Conservation (phyloP, 2,888 invertebrate genomes). For the Apamea sordens region DNA sequence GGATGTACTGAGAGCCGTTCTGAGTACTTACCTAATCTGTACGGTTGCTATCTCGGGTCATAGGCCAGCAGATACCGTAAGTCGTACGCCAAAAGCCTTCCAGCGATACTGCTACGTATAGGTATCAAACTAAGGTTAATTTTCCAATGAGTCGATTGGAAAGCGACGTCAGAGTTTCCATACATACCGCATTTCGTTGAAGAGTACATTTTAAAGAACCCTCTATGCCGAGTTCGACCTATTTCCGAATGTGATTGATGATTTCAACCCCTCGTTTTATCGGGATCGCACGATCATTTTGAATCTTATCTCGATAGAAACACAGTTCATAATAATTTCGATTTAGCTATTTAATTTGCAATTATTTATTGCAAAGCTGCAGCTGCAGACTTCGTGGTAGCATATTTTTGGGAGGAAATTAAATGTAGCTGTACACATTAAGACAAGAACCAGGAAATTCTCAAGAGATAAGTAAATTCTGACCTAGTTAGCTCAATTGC, state of each 20-base stretch:
- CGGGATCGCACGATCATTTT: constrained; percentile 65
- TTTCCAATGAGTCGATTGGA: constrained; percentile 66
- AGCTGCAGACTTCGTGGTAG: constrained; percentile 51
- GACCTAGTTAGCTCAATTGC: constrained; percentile 71
- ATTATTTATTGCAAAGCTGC: constrained; percentile 48
- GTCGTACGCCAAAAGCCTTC: constrained; percentile 63
- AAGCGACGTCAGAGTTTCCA: constrained; percentile 63
- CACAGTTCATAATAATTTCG: constrained; percentile 50
- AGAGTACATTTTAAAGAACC: constrained; percentile 74
- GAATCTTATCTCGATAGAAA: constrained; percentile 49
- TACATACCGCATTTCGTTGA: constrained; percentile 73
- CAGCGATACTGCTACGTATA: constrained; percentile 71
- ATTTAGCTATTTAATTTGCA: constrained; percentile 35
- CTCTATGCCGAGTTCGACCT: constrained; percentile 77
- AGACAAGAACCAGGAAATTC: constrained; percentile 63
- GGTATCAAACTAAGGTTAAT: constrained; percentile 71
- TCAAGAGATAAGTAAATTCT: constrained; percentile 69
- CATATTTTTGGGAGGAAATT: constrained; percentile 63
- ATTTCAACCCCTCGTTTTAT: constrained; percentile 75
- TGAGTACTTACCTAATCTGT: constrained; percentile 81
- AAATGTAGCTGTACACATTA: constrained; percentile 64
- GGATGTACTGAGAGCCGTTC: constrained; percentile 75
- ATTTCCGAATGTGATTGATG: constrained; percentile 82
- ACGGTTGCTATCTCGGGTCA: constrained; percentile 82
- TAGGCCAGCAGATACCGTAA: constrained; percentile 86